Base-by-base conservation (phyloP, 2,888 invertebrate genomes). In the Azorinus chamasolen region DNA sequence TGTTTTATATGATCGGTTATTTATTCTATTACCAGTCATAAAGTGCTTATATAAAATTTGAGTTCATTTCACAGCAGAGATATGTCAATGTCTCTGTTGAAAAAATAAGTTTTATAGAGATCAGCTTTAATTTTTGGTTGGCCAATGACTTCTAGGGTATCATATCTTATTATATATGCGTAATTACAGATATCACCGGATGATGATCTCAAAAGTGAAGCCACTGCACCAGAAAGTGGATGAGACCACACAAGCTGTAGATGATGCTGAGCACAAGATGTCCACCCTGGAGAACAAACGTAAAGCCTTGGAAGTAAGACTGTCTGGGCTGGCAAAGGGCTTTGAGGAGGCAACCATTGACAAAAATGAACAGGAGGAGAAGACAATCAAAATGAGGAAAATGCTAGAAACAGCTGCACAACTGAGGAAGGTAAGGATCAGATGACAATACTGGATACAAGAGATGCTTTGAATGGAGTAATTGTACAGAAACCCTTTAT, bases 331-430 rank as follows among this genome's bases (percentile, higher is more conserved):
- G 39, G 92, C 92, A 1, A 86, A 87, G 59, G 91, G 91, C 1
- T 93, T 93, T 86, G 93, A 93, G 79, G 92, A 93, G 75, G 93
- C 93, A 0, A 93, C 93, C 0, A 92, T 93, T 53, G 93, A 93
- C 81, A 93, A 93, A 72, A 93, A 92, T 78, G 90, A 92, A 55
- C 93, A 93, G 78, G 90, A 92, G 64, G 91, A 92, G 74, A 92
- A 92, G 66, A 92, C 92, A 5, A 78, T 88, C 4, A 88, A 88
- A 62, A 92, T 93, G 92, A 90, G 88, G 83, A 90, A 91, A 58
- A 90, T 90, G 86, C 78, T 93, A 55, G 91, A 91, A 62, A 92
- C 91, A 1, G 92, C 92, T 46, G 91, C 88, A 16, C 87, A 91
- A 65, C 85, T 92, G 0, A 88, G 91, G 77, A 89, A 88, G 87